phyloP scores from a whole-genome alignment of 2,797 vertebrate species.

The Psittacula echo region DNA sequence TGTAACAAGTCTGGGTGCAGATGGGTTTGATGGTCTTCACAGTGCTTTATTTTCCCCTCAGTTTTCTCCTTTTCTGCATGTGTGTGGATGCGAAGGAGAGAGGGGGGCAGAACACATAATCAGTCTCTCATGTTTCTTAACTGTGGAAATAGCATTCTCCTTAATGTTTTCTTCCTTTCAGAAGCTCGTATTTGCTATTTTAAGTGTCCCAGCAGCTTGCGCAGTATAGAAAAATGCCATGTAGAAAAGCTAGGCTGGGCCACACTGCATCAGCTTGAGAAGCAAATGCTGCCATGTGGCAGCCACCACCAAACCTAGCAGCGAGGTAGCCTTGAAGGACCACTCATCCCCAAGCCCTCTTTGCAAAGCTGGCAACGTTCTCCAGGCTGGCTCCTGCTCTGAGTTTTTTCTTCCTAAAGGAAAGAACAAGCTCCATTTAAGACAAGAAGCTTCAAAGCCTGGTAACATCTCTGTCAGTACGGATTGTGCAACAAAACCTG shows the following conservation, averaged over 20 bases:
- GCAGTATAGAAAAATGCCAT: background rate
- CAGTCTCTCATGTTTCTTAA: background rate
- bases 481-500: background rate
- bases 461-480: background rate
- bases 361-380: rapidly evolving
- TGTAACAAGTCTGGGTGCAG: background rate
- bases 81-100: background rate
- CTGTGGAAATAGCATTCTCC: background rate
- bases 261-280: slow-evolving; percentile 86
- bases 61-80: background rate
- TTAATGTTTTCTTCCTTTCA: background rate
- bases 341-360: background rate
- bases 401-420: background rate
- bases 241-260: background rate
- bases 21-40: background rate
- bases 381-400: background rate
- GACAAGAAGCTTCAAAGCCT: background rate
- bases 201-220: background rate
- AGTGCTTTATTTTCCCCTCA: rapidly evolving
- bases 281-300: slow-evolving; percentile 83
- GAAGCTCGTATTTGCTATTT: background rate
- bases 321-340: slow-evolving; percentile 78
- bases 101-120: rapidly evolving
- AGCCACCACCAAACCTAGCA: slow-evolving; percentile 84
- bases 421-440: background rate